These are phyloP conservation scores for Rhinella marina DNA, from an alignment of 2,797 vertebrate genomes.

Conservation along the genomic window DNA sequence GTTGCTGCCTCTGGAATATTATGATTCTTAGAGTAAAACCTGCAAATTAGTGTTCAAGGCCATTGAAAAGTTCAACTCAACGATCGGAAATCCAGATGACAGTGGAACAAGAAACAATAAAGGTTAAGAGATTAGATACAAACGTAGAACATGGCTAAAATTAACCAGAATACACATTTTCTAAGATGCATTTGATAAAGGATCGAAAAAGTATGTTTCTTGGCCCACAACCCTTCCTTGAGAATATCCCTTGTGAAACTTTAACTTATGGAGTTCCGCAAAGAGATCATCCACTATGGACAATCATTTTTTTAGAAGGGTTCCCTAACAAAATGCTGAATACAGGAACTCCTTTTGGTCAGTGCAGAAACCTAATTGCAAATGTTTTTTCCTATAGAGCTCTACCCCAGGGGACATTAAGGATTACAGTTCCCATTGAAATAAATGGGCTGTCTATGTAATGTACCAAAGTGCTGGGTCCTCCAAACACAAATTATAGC, in stretches of 20 bases:
- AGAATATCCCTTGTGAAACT: neutral
- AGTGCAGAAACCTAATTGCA: no score
- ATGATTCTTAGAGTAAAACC: constrained; percentile 19
- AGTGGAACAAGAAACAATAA: constrained; percentile 46
- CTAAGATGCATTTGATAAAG: neutral
- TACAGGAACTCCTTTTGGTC: neutral
- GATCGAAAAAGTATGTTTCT: neutral
- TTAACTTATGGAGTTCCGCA: neutral
- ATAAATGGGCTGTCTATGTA: no score
- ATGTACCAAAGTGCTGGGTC: no score
- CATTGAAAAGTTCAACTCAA: neutral
- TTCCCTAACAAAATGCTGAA: neutral
- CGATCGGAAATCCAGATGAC: constrained; percentile 30
- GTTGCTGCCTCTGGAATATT: constrained; percentile 7
- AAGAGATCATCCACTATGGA: neutral
- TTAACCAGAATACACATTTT: neutral
- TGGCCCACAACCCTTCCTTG: neutral
- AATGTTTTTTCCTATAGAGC: no score
- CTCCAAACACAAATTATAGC: no score
- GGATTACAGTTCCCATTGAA: no score
- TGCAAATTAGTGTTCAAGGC: constrained; percentile 54
- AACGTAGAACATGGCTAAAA: neutral
- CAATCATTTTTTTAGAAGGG: neutral
- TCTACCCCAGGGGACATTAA: no score
- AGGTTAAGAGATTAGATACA: constrained; percentile 17